A percentile compares a stretch with the other conserved stretches of the same genome.
Conservation (phyloP, 1,140 invertebrate genomes). For the Bombus consobrinus region DNA sequence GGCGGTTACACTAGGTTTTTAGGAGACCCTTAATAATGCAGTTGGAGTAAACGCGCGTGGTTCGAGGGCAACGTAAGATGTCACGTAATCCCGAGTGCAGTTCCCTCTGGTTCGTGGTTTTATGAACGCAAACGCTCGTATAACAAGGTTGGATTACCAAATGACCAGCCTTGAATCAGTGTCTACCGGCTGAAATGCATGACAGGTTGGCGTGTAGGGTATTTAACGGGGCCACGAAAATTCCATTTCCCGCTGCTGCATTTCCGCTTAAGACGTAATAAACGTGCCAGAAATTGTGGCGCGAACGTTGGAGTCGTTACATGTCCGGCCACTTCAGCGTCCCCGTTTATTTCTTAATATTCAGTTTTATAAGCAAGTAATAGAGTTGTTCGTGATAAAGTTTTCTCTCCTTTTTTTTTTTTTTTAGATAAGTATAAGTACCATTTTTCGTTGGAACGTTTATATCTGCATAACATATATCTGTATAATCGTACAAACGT, state of each 20-base stretch:
- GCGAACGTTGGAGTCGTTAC: background rate
- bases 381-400: background rate
- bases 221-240: conserved; percentile 40
- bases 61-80: conserved; percentile 63
- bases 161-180: conserved; percentile 54
- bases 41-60: conserved; percentile 41
- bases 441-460: too few relatives aligned
- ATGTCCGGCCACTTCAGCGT: background rate
- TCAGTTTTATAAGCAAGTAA: too few relatives aligned
- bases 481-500: too few relatives aligned
- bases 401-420: too few relatives aligned
- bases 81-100: conserved; percentile 73
- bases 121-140: conserved; percentile 71
- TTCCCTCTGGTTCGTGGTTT: conserved; percentile 67
- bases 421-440: too few relatives aligned
- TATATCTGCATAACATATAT: too few relatives aligned
- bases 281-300: conserved; percentile 12
- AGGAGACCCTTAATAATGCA: conserved; percentile 71
- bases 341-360: background rate
- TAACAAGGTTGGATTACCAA: conserved; percentile 73
- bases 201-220: conserved; percentile 38
- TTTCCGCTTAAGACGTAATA: conserved; percentile 13
- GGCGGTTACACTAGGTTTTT: background rate
- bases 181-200: conserved; percentile 27
- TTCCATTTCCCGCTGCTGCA: conserved; percentile 23